phyloP scores from a whole-genome alignment of 1,140 invertebrate genomes.

The Riptortus pedestris region DNA sequence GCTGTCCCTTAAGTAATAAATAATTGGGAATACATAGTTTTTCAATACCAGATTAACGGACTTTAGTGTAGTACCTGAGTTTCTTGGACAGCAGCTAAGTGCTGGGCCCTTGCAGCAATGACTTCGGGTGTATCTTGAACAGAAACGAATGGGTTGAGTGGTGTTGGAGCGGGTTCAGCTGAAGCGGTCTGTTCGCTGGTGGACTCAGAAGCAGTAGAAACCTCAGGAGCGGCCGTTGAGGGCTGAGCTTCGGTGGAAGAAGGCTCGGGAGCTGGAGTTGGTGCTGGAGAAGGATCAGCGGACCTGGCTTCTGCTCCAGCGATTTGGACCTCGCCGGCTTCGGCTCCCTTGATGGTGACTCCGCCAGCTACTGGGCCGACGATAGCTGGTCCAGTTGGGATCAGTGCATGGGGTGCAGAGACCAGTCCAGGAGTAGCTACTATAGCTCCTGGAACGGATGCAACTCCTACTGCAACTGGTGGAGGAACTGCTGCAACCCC shows the following conservation, averaged over 20 bases:
- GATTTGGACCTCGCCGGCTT: background rate
- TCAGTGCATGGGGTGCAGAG: background rate
- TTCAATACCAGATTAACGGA: no score
- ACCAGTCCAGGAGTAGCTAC: no score
- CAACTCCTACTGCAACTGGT: background rate
- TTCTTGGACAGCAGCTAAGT: slow-evolving; percentile 43
- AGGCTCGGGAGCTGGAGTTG: background rate
- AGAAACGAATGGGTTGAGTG: background rate
- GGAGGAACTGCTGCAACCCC: slow-evolving; percentile 15
- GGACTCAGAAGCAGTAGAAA: background rate
- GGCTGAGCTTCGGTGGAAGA: background rate
- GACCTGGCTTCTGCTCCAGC: background rate
- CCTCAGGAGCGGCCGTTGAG: background rate
- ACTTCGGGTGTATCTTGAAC: slow-evolving; percentile 35
- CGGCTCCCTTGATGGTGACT: background rate
- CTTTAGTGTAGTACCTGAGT: no score
- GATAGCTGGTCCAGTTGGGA: background rate
- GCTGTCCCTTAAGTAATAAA: no score
- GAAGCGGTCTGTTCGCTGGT: background rate
- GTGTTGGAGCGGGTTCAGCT: background rate
- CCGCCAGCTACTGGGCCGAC: background rate
- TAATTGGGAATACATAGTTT: no score
- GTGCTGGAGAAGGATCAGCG: background rate
- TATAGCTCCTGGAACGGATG: no score
- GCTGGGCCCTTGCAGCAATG: slow-evolving; percentile 47